phyloP scores from a whole-genome alignment of 2,797 vertebrate genomes.

The Muscicapa comitata region DNA sequence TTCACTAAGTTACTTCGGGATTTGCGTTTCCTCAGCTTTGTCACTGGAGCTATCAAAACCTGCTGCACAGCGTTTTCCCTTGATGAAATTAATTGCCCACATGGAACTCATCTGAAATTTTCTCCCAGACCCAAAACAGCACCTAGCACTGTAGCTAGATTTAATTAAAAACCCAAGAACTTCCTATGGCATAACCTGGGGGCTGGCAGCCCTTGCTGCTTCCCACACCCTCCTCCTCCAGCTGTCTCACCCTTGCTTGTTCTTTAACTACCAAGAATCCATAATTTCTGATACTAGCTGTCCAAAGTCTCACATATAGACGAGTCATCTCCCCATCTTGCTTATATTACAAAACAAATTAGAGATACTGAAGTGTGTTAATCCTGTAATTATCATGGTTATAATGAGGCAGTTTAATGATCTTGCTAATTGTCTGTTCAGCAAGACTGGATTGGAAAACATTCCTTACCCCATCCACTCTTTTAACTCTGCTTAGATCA shows the following conservation, averaged over 20 bases:
- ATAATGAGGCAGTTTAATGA: conserved; percentile 65
- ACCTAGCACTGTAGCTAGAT: not conserved
- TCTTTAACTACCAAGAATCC: not conserved
- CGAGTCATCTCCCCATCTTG: not conserved
- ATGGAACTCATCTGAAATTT: not conserved
- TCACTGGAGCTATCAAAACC: not conserved
- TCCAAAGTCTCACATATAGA: not conserved
- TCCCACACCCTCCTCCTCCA: not conserved
- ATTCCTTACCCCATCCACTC: not conserved
- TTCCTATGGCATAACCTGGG: not conserved
- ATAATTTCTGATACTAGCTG: not conserved
- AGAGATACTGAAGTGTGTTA: conserved; percentile 53
- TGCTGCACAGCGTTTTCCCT: not conserved
- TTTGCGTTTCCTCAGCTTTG: not conserved
- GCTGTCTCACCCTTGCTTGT: not conserved
- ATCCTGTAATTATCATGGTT: conserved; percentile 58
- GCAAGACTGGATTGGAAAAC: conserved; percentile 14
- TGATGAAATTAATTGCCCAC: not conserved
- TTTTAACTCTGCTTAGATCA: conserved; percentile 43
- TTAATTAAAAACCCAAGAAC: not conserved
- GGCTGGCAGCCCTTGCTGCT: not conserved
- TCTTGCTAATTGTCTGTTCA: conserved; percentile 57
- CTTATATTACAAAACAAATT: conserved; percentile 56
- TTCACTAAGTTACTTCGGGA: not conserved
- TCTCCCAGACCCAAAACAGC: not conserved